Conservation (phyloP, 2,888 invertebrate genomes). For the Barypeithes pellucidus region DNA sequence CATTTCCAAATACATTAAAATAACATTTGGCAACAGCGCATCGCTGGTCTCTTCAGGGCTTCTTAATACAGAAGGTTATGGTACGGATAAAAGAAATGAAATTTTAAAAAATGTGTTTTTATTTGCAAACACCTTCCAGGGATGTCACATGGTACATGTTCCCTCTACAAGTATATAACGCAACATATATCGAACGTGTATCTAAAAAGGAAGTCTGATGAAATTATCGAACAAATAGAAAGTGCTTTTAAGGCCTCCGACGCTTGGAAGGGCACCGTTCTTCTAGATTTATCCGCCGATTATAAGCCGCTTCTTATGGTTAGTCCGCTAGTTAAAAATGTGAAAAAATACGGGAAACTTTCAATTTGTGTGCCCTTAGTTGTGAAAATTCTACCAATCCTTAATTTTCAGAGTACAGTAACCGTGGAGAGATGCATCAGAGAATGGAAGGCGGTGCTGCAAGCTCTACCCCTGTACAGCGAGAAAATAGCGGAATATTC, state of each 20-base stretch:
- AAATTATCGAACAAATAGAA: conserved; percentile 79
- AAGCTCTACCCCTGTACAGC: conserved; percentile 82
- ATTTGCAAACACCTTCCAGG: too few species aligned
- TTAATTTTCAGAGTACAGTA: conserved; percentile 78
- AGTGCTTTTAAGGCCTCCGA: conserved; percentile 82
- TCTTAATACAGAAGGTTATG: too few species aligned
- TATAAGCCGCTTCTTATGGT: conserved; percentile 80
- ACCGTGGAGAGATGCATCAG: conserved; percentile 79
- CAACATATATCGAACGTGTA: conserved; percentile 92
- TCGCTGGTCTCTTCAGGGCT: too few species aligned
- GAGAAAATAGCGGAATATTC: conserved; percentile 84
- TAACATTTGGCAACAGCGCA: too few species aligned
- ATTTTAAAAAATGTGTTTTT: too few species aligned
- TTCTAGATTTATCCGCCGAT: conserved; percentile 79
- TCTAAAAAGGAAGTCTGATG: conserved; percentile 82
- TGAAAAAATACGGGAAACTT: too few species aligned
- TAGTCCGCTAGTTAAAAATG: conserved; percentile 57
- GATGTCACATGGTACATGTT: conserved; percentile 73
- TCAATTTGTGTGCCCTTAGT: background rate
- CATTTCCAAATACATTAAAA: too few species aligned
- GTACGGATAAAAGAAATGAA: too few species aligned
- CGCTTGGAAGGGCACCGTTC: conserved; percentile 85
- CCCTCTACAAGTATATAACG: conserved; percentile 87
- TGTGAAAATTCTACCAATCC: background rate
- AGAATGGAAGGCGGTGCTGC: conserved; percentile 80